phyloP scores from a whole-genome alignment of 2,888 invertebrate genomes.

The Andrena hattorfiana region DNA sequence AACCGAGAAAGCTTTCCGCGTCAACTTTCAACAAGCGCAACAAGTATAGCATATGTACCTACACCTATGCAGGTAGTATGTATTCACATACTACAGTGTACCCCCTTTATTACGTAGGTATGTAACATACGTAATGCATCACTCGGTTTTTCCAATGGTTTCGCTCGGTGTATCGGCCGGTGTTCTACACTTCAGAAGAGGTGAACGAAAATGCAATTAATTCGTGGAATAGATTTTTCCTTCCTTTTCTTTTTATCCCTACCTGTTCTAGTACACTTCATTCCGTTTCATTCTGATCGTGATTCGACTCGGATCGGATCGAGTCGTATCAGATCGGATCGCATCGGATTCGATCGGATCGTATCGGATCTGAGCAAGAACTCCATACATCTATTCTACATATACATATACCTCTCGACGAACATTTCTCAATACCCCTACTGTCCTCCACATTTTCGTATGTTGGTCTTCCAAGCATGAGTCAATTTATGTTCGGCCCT shows the following conservation, averaged over 20 bases:
- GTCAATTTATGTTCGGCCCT: slow-evolving; percentile 72
- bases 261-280: too few species aligned
- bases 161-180: background rate
- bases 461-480: slow-evolving; percentile 60
- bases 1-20: background rate
- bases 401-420: background rate
- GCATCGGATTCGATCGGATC: background rate
- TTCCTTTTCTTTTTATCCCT: too few species aligned
- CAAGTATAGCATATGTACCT: too few species aligned
- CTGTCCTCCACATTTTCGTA: slow-evolving; percentile 10
- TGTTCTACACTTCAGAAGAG: background rate
- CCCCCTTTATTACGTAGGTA: too few species aligned
- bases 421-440: slow-evolving; percentile 8
- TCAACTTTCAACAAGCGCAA: background rate
- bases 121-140: too few species aligned
- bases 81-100: too few species aligned
- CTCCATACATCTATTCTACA: background rate
- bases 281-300: background rate
- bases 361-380: background rate
- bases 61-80: too few species aligned
- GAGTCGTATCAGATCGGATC: too few species aligned
- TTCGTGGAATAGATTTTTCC: background rate
- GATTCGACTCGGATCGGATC: background rate
- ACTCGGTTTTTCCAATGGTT: too few species aligned
- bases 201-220: background rate